phyloP scores from a whole-genome alignment of 1,140 invertebrate genomes.

The Megathymus violae region DNA sequence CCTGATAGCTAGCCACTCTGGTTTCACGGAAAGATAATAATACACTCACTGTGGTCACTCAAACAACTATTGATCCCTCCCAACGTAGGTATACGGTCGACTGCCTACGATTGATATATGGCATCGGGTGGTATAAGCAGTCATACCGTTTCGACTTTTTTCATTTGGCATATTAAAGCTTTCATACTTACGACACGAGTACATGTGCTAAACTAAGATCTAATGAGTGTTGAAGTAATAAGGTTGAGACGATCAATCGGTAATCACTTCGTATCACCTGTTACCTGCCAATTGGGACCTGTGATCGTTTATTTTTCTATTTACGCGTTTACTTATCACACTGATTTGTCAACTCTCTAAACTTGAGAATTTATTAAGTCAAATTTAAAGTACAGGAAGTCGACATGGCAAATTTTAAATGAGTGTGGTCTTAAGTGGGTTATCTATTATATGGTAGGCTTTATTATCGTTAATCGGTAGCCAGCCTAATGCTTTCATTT shows the following conservation, averaged over 20 bases:
- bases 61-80: too few relatives aligned
- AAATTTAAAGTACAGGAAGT: not conserved
- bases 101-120: too few relatives aligned
- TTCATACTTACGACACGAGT: too few relatives aligned
- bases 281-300: not conserved
- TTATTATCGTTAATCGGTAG: conserved; percentile 7
- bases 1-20: too few relatives aligned
- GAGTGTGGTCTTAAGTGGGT: not conserved
- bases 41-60: too few relatives aligned
- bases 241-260: not conserved
- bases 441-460: not conserved
- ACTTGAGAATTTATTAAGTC: not conserved
- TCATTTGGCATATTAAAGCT: too few relatives aligned
- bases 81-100: too few relatives aligned
- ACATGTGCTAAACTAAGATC: too few relatives aligned
- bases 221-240: too few relatives aligned
- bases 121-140: too few relatives aligned
- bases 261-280: not conserved
- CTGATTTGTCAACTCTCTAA: not conserved
- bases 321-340: not conserved
- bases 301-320: not conserved
- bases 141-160: too few relatives aligned
- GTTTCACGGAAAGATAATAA: too few relatives aligned
- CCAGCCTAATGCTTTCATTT: conserved; percentile 2
- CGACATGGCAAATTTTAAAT: not conserved